These are phyloP conservation scores for Anoplopoma fimbria DNA, from an alignment of 2,113 vertebrate genomes.

Conservation along the genomic window DNA sequence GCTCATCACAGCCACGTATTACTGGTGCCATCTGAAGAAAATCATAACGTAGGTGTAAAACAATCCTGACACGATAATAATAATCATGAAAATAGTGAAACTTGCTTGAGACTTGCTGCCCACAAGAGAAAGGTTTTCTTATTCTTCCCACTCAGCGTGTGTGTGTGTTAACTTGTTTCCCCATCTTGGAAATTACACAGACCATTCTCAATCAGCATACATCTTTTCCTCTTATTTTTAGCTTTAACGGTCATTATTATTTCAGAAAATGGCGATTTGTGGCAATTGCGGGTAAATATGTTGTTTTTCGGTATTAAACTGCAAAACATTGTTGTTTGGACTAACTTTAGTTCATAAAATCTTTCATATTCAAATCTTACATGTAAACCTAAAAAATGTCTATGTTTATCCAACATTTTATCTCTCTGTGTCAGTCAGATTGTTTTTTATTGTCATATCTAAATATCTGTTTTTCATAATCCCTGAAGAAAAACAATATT, in stretches of 20 bases:
- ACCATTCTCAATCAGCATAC: conserved; percentile 1
- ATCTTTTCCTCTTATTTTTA: background rate
- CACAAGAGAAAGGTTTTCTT: conserved; percentile 54
- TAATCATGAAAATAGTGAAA: conserved; percentile 43
- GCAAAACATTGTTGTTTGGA: background rate
- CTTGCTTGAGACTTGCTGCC: conserved; percentile 20
- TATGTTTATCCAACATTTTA: background rate
- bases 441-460: background rate
- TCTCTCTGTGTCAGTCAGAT: background rate
- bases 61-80: conserved; percentile 48
- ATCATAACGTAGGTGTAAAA: conserved; percentile 38
- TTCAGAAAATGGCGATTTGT: background rate
- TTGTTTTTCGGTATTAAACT: background rate
- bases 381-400: background rate
- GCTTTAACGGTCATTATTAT: background rate
- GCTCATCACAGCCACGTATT: conserved; percentile 7
- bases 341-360: background rate
- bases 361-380: background rate
- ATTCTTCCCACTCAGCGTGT: conserved; percentile 58
- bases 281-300: background rate
- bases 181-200: conserved; percentile 14
- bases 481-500: background rate
- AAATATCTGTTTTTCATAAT: background rate
- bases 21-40: conserved; percentile 33
- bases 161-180: conserved; percentile 49